phyloP scores from a whole-genome alignment of 2,888 invertebrate genomes.

The Adelphocoris suturalis region DNA sequence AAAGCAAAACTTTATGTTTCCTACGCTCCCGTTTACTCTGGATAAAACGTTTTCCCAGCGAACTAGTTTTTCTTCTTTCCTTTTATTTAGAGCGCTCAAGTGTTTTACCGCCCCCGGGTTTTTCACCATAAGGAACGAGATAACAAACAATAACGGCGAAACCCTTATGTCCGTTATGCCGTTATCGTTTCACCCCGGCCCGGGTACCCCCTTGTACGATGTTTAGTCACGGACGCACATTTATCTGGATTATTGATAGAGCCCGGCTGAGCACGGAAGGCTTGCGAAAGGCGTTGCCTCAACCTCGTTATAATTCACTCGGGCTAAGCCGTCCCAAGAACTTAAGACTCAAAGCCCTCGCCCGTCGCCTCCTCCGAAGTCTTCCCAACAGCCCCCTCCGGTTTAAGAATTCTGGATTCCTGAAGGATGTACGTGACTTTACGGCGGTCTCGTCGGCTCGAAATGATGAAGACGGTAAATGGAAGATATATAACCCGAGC shows the following conservation, averaged over 20 bases:
- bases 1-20: too few species aligned
- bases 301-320: conserved; percentile 62
- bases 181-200: conserved; percentile 8
- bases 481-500: too few species aligned
- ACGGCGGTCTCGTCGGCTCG: too few species aligned
- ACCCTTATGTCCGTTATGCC: conserved; percentile 14
- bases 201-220: conserved; percentile 35
- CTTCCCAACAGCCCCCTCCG: too few species aligned
- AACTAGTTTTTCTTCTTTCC: too few species aligned
- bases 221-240: conserved; percentile 63
- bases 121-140: not conserved
- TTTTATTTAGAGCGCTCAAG: not conserved
- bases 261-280: conserved; percentile 33
- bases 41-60: too few species aligned
- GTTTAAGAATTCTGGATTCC: too few species aligned
- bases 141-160: conserved; percentile 22
- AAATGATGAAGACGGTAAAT: too few species aligned
- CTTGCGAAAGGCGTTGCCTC: conserved; percentile 35
- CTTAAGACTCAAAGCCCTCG: too few species aligned
- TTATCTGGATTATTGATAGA: conserved; percentile 62
- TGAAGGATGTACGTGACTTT: too few species aligned
- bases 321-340: not conserved
- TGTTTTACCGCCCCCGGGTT: not conserved
- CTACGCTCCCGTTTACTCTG: too few species aligned
- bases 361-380: too few species aligned